phyloP scores from a whole-genome alignment of 2,888 invertebrate genomes.

The Lepeophtheirus nordmannii region DNA sequence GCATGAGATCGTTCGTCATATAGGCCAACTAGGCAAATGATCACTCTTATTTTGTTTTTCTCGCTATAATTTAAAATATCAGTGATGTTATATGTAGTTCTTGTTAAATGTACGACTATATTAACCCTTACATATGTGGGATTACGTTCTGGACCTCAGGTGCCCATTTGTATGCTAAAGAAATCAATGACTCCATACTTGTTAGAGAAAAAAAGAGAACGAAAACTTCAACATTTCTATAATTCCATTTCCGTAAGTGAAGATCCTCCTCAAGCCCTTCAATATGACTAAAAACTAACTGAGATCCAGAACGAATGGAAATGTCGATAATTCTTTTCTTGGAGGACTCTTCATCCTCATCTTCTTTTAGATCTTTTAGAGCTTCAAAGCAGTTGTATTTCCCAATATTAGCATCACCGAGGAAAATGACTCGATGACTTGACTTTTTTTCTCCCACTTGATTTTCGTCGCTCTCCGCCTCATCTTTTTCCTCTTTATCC shows the following conservation, averaged over 20 bases:
- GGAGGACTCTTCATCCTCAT: not conserved
- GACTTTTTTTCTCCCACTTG: not conserved
- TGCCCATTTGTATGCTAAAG: not conserved
- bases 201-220: not conserved
- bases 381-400: not conserved
- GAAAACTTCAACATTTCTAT: not conserved
- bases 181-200: not conserved
- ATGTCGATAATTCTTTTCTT: not conserved
- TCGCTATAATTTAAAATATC: not conserved
- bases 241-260: not conserved
- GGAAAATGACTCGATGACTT: not conserved
- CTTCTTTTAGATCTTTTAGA: not conserved
- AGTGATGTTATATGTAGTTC: not conserved
- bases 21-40: not conserved
- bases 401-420: not conserved
- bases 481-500: not conserved
- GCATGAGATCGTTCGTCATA: not conserved
- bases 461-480: not conserved
- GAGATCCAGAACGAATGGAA: not conserved
- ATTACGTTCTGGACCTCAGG: not conserved
- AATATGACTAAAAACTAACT: not conserved
- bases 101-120: not conserved
- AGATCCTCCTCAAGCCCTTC: not conserved
- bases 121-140: not conserved
- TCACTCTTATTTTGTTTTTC: not conserved